Conservation (phyloP, 2,888 invertebrate species). For the Eumerus sabulonum region DNA sequence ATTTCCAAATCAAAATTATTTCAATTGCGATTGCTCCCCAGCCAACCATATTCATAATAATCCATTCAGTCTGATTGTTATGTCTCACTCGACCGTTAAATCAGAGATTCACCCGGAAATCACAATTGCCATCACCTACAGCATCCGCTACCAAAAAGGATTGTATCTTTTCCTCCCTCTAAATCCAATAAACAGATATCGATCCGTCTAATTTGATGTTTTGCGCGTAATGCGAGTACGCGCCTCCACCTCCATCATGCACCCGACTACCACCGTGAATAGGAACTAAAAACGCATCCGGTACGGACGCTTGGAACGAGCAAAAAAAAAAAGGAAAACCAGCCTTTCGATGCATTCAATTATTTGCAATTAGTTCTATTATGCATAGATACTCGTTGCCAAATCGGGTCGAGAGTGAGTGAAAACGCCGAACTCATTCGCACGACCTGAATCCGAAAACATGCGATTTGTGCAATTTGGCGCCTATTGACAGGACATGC, state of each 20-base stretch:
- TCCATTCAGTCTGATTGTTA: constrained; percentile 14
- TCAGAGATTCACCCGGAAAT: constrained; percentile 12
- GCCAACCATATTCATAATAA: constrained; percentile 32
- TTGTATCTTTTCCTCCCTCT: constrained; percentile 11
- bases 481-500: constrained; percentile 48
- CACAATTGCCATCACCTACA: constrained; percentile 4
- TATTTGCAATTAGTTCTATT: constrained; percentile 67
- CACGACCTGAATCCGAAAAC: constrained; percentile 12
- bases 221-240: constrained; percentile 47
- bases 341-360: constrained; percentile 34
- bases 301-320: too few species aligned
- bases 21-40: constrained; percentile 7
- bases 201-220: constrained; percentile 62
- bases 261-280: not conserved
- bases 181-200: constrained; percentile 56
- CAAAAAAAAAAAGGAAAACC: constrained; percentile 36
- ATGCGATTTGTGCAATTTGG: constrained; percentile 49
- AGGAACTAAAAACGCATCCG: too few species aligned
- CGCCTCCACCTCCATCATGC: constrained; percentile 1
- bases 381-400: constrained; percentile 28
- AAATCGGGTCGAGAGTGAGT: too few species aligned
- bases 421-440: too few species aligned
- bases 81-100: constrained; percentile 11
- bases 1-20: too few species aligned
- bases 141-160: not conserved